Evolutionary conservation across 2,797 vertebrate species (phyloP).

Genomic region (Sebastes kiyomatsui): DNA sequence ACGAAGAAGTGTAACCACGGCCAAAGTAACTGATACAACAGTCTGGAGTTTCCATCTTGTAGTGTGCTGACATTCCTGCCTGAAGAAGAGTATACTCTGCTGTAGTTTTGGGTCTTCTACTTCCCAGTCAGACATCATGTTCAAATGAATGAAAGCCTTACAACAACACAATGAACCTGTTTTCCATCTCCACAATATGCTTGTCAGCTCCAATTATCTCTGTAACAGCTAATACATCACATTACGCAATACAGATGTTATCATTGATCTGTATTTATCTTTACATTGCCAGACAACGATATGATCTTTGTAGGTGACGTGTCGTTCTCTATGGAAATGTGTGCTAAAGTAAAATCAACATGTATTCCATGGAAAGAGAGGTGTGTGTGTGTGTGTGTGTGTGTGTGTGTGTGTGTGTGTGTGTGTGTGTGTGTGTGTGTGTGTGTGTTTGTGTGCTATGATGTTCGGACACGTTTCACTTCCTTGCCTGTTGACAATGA

Average conservation of each 20-base stretch:
- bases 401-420: too few species aligned
- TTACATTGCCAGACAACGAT: neutral
- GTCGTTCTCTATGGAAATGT: neutral
- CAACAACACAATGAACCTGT: neutral
- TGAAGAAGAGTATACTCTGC: neutral
- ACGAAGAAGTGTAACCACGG: too few species aligned
- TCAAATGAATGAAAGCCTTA: neutral
- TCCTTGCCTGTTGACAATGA: neutral
- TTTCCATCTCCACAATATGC: neutral
- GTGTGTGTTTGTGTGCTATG: too few species aligned
- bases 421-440: too few species aligned
- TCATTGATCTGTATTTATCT: neutral
- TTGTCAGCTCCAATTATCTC: neutral
- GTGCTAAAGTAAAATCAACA: slow-evolving; percentile 1
- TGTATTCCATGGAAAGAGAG: neutral
- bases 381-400: too few species aligned
- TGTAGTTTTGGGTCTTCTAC: neutral
- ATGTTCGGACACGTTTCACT: neutral
- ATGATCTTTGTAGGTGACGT: neutral
- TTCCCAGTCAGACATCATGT: neutral
- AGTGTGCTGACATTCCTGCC: neutral
- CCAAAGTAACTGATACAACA: neutral
- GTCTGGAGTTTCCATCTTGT: neutral
- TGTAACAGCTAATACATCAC: neutral
- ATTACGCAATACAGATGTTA: neutral